Base-by-base conservation (phyloP, 2,888 invertebrate species). In the Tetramorium bicarinatum region DNA sequence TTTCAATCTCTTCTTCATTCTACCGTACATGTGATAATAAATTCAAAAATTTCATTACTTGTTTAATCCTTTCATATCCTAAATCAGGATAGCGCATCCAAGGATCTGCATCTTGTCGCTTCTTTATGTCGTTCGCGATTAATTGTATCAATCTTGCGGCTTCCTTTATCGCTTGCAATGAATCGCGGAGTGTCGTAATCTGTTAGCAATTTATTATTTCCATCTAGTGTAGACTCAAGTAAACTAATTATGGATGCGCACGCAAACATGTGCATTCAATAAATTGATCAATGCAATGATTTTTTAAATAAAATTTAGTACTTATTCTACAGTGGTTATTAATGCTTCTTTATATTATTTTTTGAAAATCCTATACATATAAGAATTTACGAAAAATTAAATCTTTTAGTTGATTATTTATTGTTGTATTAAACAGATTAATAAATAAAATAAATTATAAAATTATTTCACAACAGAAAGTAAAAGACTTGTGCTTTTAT, bases 161-260 rank as follows among this genome's bases (percentile, higher is more conserved):
- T 54, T 79, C 56, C 44, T 85, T 85, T 21, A 85, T 81, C 15
- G 76, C 69, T 54, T 71, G 59, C 52, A 84, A 59, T 13, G 81
- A 64, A 34, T 76, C 38, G 6, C 80, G 84, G 7, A 85, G 64
- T 3, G 11, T 18, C n/a, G 71, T 15, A n/a, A 84, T 49, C 84
- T 85, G 41, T 67, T 77, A 56, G 29, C 8, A 54, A 15, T 67
- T 77, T 18, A 6, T 77, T 77, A 66, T 67, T 44, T 67, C 2
- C 6, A 8, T 44, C 9, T 44, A 44, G 44, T 77, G 6, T 21
- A 64, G 52, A 21, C 11, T 75, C 3, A 44, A 54, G 41, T 66
- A 11, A 21, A 44, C 18, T 61, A 47, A 75, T 61, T 74, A 49
- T 75, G 21, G 1, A 25, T n/a, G 7, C 15, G 25, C 18, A 59